Conservation (phyloP, 2,113 vertebrate species). For the Crotophaga sulcirostris region DNA sequence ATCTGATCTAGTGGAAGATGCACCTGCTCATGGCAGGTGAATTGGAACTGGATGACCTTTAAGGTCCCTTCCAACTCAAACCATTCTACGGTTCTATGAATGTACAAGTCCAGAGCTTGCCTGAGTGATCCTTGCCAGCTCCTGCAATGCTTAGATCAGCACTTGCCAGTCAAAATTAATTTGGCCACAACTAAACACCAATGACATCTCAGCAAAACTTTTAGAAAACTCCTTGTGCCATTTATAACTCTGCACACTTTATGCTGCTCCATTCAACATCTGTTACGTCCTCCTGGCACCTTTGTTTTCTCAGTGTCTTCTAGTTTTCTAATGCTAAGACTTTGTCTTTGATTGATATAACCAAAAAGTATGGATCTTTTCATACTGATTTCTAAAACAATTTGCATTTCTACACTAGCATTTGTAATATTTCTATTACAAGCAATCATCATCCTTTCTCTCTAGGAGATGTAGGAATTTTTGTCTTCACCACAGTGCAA, state of each 20-base stretch:
- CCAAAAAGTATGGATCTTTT: not conserved
- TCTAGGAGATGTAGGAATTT: not conserved
- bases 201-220: not conserved
- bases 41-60: no score
- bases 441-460: not conserved
- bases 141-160: not conserved
- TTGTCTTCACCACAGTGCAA: conserved; percentile 1
- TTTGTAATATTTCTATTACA: not conserved
- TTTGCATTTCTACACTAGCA: not conserved
- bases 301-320: not conserved
- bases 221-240: not conserved
- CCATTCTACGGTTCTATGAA: no score
- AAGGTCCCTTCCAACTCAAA: no score
- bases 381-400: not conserved
- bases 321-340: not conserved
- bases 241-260: not conserved
- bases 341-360: not conserved
- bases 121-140: not conserved
- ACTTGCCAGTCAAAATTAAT: not conserved
- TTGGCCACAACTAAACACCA: not conserved
- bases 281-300: not conserved
- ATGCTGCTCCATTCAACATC: not conserved
- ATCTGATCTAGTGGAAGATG: no score
- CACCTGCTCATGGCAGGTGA: no score
- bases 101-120: not conserved